Conservation (phyloP, 2,113 vertebrate genomes). For the Pogonocichla stellata region DNA sequence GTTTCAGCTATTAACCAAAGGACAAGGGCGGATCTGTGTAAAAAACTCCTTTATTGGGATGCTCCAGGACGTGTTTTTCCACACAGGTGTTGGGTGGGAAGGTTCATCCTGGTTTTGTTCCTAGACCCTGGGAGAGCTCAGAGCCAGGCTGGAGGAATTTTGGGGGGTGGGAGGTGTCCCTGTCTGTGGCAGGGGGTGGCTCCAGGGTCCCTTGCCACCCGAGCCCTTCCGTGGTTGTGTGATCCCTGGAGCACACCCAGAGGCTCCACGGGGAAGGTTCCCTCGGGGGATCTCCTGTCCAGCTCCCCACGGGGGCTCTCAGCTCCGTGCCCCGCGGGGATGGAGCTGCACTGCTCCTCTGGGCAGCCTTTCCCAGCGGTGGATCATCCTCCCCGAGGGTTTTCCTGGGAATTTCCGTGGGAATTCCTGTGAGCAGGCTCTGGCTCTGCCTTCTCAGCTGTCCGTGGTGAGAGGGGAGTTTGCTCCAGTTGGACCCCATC, state of each 20-base stretch:
- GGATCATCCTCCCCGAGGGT: too few relatives aligned
- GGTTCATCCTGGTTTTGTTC: neutral
- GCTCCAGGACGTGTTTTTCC: neutral
- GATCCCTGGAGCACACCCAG: neutral
- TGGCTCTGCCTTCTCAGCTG: neutral
- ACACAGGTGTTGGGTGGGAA: neutral
- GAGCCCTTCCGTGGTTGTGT: accelerated
- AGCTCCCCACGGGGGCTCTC: neutral
- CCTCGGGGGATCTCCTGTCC: neutral
- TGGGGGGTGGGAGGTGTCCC: neutral
- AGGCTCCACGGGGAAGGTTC: accelerated
- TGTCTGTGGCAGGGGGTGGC: neutral
- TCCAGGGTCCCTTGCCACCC: neutral
- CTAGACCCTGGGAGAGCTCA: neutral
- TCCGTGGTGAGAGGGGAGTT: accelerated
- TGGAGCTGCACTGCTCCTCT: neutral
- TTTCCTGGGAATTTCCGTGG: neutral
- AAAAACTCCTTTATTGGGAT: neutral
- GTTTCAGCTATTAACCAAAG: neutral
- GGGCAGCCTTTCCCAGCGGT: neutral
- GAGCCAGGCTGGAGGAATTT: neutral
- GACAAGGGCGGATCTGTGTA: neutral
- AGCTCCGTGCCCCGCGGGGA: neutral
- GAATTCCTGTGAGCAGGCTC: neutral
- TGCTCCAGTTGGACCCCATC: too few relatives aligned